Evolutionary conservation across 1,140 invertebrate species (phyloP), one percentile per base, ranked within the genome.

Genomic region (Zaprionus lachaisei): DNA sequence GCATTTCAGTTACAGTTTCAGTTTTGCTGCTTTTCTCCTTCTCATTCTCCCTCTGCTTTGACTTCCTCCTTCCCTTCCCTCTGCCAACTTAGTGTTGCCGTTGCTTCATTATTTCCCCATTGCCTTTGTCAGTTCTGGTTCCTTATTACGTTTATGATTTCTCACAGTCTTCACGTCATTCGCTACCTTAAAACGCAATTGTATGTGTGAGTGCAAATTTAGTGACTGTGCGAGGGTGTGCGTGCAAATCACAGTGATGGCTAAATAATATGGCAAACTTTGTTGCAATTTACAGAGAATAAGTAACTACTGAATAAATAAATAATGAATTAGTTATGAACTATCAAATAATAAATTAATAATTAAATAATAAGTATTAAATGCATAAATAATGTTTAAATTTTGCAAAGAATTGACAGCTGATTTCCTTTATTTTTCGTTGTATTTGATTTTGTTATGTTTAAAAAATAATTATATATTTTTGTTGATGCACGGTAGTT

Each of bases 1-100:
- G 85, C 85, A 82, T 90, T 89, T 89, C 82, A 85, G 85, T 85
- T 77, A 80, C 85, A 89, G 75, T 90, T 91, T 85, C 71, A 73
- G 86, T 85, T 85, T 73, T 69, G 62, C 68, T 51, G 26, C 28
- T 37, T 61, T 24, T 56, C 37, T 47, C 24, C 17, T 28, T 15
- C 37, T 6, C n/a, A 41, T n/a, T 15, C 38, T 7, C 38, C 38
- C 38, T 41, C 38, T 49, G 7, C 47, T 49, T 17, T 49, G 20
- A 38, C 34, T 44, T 9, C 26, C 9, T 34, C 9, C 31, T 11
- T 34, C 4, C 9, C 31, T 34, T 34, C 31, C 31, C 31, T 34
- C 31, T 0, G 0, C 3, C 31, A 34, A 34, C 31, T 34, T 34
- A 9, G 4, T 11, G 31, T 34, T 34, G 31, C 31, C 22, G 26